phyloP scores from a whole-genome alignment of 2,888 invertebrate species.

The Gnatocerus cornutus region DNA sequence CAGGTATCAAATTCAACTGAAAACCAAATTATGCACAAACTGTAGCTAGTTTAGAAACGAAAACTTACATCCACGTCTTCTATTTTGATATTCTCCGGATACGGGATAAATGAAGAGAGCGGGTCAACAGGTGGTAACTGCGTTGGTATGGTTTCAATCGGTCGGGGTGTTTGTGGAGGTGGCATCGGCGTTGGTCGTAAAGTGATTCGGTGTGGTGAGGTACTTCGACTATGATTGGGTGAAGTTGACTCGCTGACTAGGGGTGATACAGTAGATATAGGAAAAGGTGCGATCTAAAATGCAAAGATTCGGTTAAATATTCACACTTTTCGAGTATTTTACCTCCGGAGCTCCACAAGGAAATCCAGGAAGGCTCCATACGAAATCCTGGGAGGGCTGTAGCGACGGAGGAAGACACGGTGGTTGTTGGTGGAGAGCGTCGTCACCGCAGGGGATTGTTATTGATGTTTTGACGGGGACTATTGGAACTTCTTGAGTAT shows the following conservation, averaged over 20 bases:
- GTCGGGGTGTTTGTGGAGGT: slow-evolving; percentile 64
- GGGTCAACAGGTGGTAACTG: slow-evolving; percentile 63
- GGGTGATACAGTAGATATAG: slow-evolving; percentile 79
- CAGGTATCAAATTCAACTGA: slow-evolving; percentile 45
- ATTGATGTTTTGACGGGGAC: slow-evolving; percentile 61
- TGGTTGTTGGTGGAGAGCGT: slow-evolving; percentile 61
- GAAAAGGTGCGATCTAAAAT: slow-evolving; percentile 71
- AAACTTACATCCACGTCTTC: slow-evolving; percentile 62
- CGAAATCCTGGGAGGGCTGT: slow-evolving; percentile 59
- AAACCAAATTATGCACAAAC: slow-evolving; percentile 3
- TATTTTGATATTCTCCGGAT: slow-evolving; percentile 57
- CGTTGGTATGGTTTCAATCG: slow-evolving; percentile 59
- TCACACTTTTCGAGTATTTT: slow-evolving; percentile 18
- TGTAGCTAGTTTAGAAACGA: too few species aligned
- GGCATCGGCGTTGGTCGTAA: slow-evolving; percentile 57
- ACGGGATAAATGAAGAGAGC: slow-evolving; percentile 61
- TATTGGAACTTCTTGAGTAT: slow-evolving; percentile 47
- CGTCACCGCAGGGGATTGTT: slow-evolving; percentile 56
- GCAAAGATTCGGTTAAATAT: neutral
- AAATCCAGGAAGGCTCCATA: slow-evolving; percentile 65
- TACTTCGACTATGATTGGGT: slow-evolving; percentile 81
- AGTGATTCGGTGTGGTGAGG: slow-evolving; percentile 76
- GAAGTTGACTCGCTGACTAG: slow-evolving; percentile 83
- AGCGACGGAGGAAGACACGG: slow-evolving; percentile 61
- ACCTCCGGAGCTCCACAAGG: slow-evolving; percentile 67